Evolutionary conservation across 2,113 vertebrate species (phyloP).

Genomic region (Oncorhynchus mykiss): DNA sequence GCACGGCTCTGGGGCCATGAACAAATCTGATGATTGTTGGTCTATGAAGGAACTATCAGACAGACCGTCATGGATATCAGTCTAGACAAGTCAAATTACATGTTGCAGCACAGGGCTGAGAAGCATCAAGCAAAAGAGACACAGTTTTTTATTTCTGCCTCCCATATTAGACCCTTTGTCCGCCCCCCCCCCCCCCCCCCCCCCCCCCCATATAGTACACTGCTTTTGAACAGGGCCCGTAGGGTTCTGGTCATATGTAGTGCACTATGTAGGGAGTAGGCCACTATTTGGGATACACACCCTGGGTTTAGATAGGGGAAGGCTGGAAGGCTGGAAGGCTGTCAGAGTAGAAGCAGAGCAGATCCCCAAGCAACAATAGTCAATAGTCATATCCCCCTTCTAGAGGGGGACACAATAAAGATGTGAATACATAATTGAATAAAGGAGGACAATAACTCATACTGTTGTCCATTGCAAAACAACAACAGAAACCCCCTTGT

Average conservation of each 20-base stretch:
- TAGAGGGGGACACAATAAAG: conserved; percentile 6
- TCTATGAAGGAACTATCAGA: conserved; percentile 62
- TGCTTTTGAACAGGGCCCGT: no score
- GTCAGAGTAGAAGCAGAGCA: conserved; percentile 35
- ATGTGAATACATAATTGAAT: no score
- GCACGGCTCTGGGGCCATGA: conserved; percentile 53
- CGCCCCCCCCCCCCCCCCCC: no score
- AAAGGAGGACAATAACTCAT: conserved; percentile 29
- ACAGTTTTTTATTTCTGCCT: conserved; percentile 28
- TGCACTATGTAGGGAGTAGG: no score
- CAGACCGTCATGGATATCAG: conserved; percentile 66
- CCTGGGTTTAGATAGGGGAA: no score
- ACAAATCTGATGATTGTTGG: conserved; percentile 75
- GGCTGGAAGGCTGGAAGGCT: not conserved
- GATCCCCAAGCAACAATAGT: conserved; percentile 38
- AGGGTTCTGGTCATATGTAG: no score
- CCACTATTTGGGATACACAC: no score
- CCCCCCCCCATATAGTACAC: no score
- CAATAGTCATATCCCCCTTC: conserved; percentile 59
- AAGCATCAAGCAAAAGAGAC: conserved; percentile 51
- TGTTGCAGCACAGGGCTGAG: conserved; percentile 40
- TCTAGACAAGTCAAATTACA: conserved; percentile 71
- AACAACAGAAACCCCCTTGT: conserved; percentile 45
- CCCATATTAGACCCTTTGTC: no score
- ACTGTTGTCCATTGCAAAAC: conserved; percentile 47